Base-by-base conservation (phyloP, 1,140 invertebrate genomes). In the Zaprionus davidi region DNA sequence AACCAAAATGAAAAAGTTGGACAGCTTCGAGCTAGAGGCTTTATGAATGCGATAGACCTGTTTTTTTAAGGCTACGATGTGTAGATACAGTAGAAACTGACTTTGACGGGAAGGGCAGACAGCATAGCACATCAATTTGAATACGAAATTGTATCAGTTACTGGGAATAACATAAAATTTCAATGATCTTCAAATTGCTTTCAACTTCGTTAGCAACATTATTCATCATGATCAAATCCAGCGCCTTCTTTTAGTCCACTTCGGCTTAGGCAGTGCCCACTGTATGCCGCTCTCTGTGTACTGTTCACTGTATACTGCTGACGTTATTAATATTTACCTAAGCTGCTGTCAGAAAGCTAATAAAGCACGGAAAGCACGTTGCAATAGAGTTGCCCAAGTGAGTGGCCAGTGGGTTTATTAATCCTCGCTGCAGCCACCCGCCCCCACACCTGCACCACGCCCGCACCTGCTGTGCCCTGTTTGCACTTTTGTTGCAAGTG, bases 281-380 rank as follows among this genome's bases (percentile, higher is more conserved):
- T 34, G 31, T 34, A 11, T 3, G 31, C 9, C 9, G 9, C 31
- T 0, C 9, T 3, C 31, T 34, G 31, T 34, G 2, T 11, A 11
- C 31, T 34, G 46, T 3, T 0, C 20, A 6, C 20, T 58, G 12
- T 34, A 59, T 68, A 63, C 68, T 57, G 51, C 57, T 63, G 38
- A 26, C 70, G 66, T 90, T 88, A 88, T 88, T 88, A 88, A 88
- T 88, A 88, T 88, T 90, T 88, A 90, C 85, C 84, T 88, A 88
- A 88, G 78, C 78, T 63, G 68, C 58, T 64, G 71, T 53, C 68
- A 4, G 81, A 88, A 88, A 88, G 81, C 85, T 88, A 88, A 88
- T 88, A 88, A 87, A 88, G 83, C 71, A 51, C 20, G 20, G 46
- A 1, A 1, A 51, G 46, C n/a, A 38, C 36, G 41, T 70, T 76